Conservation (phyloP, 2,113 vertebrate genomes). For the Cephalopholis sonnerati region DNA sequence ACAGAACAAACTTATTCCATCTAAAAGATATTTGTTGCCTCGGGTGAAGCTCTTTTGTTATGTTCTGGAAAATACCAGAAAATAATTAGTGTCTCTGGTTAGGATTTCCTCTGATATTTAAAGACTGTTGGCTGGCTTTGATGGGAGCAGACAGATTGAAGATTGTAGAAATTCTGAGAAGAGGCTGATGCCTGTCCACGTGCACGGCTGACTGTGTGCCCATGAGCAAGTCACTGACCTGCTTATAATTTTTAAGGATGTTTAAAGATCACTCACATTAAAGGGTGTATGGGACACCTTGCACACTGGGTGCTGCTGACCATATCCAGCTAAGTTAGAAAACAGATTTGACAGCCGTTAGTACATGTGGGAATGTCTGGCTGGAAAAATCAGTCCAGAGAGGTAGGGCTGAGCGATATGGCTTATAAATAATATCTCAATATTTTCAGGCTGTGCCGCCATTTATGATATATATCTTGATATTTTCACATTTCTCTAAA, state of each 20-base stretch:
- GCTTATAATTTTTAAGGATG: not conserved
- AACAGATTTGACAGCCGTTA: not conserved
- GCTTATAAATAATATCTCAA: no score
- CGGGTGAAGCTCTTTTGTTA: not conserved
- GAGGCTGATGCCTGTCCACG: not conserved
- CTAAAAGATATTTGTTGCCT: not conserved
- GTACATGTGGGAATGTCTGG: not conserved
- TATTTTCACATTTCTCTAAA: no score
- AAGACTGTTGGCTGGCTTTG: not conserved
- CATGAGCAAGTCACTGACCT: constrained; percentile 41
- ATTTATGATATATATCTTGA: no score
- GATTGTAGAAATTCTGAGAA: not conserved
- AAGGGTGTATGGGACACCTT: not conserved
- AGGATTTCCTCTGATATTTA: constrained; percentile 6
- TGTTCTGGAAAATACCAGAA: not conserved
- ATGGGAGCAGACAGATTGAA: not conserved
- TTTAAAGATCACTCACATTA: not conserved
- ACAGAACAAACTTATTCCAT: constrained; percentile 28
- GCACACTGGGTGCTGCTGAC: not conserved
- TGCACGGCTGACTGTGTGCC: constrained; percentile 14
- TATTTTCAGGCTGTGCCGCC: no score
- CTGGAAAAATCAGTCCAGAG: not conserved
- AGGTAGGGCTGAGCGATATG: not conserved
- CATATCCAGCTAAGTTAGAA: not conserved
- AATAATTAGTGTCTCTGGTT: not conserved